Evolutionary conservation across 2,888 invertebrate genomes (phyloP), one percentile per base, ranked within the genome.

Genomic region (Tetheella fluctuosa): DNA sequence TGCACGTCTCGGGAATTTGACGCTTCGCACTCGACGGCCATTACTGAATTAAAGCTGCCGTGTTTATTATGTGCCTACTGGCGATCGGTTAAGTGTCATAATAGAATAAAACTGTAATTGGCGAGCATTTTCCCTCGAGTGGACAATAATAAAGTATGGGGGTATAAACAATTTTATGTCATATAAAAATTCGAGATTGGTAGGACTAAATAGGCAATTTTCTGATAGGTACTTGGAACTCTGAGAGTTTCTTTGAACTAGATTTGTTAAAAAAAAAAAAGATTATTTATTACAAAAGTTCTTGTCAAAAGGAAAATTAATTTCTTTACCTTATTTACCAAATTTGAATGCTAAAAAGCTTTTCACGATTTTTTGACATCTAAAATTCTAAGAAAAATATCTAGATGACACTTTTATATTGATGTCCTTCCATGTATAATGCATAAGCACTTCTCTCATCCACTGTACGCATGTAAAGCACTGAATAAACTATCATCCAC

Each of bases 1-100:
- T 57, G 23, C 42, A n/a, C 34, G 34, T 17, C n/a, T n/a, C 57
- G 60, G 62, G 64, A 66, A 70, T 65, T 73, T 67, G 75, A 69
- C 63, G 65, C 53, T 59, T 59, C 64, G 17, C 68, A 64, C 62
- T 66, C 53, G 54, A 37, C 69, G 59, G 54, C 62, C 60, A 71
- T 74, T 70, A 67, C 63, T 61, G 62, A 39, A 39, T 39, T 39
- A 39, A n/a, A n/a, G 39, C 39, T n/a, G n/a, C 39, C 37, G 4
- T 37, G 37, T 37, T n/a, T 25, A 25, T 25, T n/a, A 4, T 39
- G 39, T 39, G n/a, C n/a, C n/a, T n/a, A 39, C 39, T n/a, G n/a
- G 6, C 39, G 39, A 39, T 39, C n/a, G 39, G n/a, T 39, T 3
- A 37, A 39, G 15, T 39, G 15, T n/a, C n/a, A n/a, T 39, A 39